Conservation (phyloP, 2,113 vertebrate genomes). For the Ictalurus punctatus region DNA sequence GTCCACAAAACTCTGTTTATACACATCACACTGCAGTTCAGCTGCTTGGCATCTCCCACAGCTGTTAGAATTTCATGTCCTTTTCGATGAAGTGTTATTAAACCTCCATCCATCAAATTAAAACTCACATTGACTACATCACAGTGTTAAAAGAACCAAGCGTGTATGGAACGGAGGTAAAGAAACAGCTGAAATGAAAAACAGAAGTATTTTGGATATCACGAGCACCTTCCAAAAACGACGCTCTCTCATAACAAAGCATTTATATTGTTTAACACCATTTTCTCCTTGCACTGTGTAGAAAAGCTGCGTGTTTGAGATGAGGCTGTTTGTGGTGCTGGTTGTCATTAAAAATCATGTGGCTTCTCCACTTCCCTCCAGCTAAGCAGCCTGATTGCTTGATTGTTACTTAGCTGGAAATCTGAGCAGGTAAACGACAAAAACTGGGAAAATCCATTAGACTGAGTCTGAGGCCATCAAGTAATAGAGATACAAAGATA, state of each 20-base stretch:
- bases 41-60: background rate
- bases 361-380: background rate
- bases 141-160: background rate
- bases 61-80: background rate
- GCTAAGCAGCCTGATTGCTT: background rate
- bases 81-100: background rate
- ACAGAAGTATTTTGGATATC: slow-evolving; percentile 13
- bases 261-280: slow-evolving; percentile 11
- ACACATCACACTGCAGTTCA: background rate
- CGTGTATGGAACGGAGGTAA: background rate
- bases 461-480: background rate
- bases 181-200: background rate
- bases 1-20: background rate
- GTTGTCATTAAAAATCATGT: background rate
- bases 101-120: background rate
- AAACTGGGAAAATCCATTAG: background rate
- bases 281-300: slow-evolving; percentile 20
- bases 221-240: slow-evolving; percentile 36
- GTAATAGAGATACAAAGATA: too few relatives aligned
- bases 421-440: background rate
- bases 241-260: slow-evolving; percentile 21
- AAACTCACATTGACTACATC: background rate
- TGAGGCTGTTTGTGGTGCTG: background rate
- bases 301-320: slow-evolving; percentile 24
- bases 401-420: slow-evolving; percentile 11